Percentiles rank a stretch among this genome's conserved stretches.
phyloP scores from a whole-genome alignment of 2,797 vertebrate species.

The Gallinago solitaria region DNA sequence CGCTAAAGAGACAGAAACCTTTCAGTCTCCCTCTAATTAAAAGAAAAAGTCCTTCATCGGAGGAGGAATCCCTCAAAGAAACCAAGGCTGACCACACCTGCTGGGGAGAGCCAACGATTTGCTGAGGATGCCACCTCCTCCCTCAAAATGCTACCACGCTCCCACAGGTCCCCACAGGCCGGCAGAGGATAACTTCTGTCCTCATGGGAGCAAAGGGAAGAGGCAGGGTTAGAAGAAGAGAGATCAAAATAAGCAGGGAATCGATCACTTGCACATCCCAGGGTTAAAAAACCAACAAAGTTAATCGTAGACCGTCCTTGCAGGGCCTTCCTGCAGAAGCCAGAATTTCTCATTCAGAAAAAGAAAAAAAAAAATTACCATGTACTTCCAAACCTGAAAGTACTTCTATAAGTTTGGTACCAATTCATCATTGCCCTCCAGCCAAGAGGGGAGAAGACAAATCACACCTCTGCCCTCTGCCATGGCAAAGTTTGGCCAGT shows the following conservation, averaged over 20 bases:
- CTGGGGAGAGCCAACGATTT: neutral
- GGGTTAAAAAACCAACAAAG: neutral
- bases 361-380: neutral
- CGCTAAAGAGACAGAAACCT: neutral
- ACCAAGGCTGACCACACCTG: neutral
- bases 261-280: neutral
- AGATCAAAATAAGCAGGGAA: neutral
- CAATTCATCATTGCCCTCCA: neutral
- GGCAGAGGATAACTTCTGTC: neutral
- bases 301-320: neutral
- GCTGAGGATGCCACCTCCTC: neutral
- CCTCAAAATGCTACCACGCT: neutral
- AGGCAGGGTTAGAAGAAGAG: neutral
- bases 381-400: neutral
- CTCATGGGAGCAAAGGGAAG: neutral
- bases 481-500: neutral
- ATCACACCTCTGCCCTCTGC: neutral
- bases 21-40: neutral
- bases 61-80: constrained; percentile 35
- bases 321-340: neutral
- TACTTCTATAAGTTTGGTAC: neutral
- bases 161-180: neutral
- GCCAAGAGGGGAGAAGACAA: neutral
- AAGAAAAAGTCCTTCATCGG: constrained; percentile 1
- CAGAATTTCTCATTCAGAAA: neutral